A percentile compares a stretch with the other conserved stretches of the same genome.
phyloP scores from a whole-genome alignment of 2,113 vertebrate genomes.

The Tragelaphus buxtoni region DNA sequence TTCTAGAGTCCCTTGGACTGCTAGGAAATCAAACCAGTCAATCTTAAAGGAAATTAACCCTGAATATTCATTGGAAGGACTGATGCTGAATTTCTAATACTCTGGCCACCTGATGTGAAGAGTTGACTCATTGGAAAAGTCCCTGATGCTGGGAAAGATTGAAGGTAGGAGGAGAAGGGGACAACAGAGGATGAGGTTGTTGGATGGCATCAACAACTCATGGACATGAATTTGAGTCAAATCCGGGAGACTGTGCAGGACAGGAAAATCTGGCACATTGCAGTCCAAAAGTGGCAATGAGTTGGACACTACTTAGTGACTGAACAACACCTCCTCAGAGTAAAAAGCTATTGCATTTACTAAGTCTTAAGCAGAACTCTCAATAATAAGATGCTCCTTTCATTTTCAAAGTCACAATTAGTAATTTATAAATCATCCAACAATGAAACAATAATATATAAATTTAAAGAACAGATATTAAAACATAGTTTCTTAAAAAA shows the following conservation, averaged over 20 bases:
- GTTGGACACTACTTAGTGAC: not conserved
- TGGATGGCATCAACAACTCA: not conserved
- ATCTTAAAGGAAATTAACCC: not conserved
- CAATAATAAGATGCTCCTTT: not conserved
- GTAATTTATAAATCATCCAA: not conserved
- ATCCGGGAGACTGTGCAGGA: not conserved
- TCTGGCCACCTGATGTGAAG: not conserved
- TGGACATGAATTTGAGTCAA: not conserved
- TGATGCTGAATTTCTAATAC: not conserved
- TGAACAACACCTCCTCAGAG: not conserved
- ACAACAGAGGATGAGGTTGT: not conserved
- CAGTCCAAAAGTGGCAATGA: not conserved
- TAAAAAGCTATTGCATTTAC: not conserved
- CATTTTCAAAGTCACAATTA: not conserved
- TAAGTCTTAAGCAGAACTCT: not conserved
- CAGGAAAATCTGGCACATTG: not conserved
- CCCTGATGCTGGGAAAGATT: not conserved
- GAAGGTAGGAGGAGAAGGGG: not conserved
- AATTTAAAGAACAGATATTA: not conserved
- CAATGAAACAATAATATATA: not conserved
- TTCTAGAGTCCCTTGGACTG: not conserved
- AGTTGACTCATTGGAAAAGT: not conserved
- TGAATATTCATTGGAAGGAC: not conserved
- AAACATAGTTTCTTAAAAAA: not conserved
- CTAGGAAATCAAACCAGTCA: not conserved